Percentiles rank a stretch among this genome's conserved stretches.
Evolutionary conservation across 2,888 invertebrate genomes (phyloP).

Genomic region (Campaea margaritaria): DNA sequence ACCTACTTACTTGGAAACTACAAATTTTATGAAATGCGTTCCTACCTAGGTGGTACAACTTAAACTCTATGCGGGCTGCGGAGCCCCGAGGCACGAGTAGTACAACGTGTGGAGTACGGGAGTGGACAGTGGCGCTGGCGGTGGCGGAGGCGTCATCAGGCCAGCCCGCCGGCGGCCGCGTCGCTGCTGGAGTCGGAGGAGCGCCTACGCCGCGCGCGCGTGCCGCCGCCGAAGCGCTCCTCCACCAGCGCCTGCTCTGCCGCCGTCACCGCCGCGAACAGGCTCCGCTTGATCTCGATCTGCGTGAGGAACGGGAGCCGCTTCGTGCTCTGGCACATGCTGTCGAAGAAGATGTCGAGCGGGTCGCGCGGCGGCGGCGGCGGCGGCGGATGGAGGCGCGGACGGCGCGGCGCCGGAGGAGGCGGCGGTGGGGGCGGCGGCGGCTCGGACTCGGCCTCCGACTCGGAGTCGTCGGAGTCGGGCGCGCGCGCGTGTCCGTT

Average conservation of each 20-base stretch:
- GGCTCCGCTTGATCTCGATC: constrained; percentile 71
- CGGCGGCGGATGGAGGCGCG: constrained; percentile 34
- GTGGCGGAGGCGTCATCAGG: not conserved
- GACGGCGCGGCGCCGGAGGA: constrained; percentile 10
- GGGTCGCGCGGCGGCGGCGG: constrained; percentile 51
- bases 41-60: too few species aligned
- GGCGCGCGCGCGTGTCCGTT: constrained; percentile 25
- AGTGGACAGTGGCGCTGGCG: not conserved
- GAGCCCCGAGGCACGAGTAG: too few species aligned
- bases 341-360: constrained; percentile 77
- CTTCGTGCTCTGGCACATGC: constrained; percentile 80
- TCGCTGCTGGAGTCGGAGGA: constrained; percentile 71
- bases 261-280: constrained; percentile 72
- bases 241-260: constrained; percentile 75
- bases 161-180: constrained; percentile 41
- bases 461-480: constrained; percentile 45
- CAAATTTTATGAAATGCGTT: too few species aligned
- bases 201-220: constrained; percentile 71
- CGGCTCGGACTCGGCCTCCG: constrained; percentile 46
- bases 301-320: constrained; percentile 74
- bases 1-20: too few species aligned
- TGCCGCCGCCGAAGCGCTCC: constrained; percentile 77
- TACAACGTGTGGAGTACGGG: too few species aligned
- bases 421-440: constrained; percentile 21
- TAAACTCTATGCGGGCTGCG: too few species aligned